Evolutionary conservation across 2,113 vertebrate species (phyloP).

Genomic region (Plestiodon gilberti): DNA sequence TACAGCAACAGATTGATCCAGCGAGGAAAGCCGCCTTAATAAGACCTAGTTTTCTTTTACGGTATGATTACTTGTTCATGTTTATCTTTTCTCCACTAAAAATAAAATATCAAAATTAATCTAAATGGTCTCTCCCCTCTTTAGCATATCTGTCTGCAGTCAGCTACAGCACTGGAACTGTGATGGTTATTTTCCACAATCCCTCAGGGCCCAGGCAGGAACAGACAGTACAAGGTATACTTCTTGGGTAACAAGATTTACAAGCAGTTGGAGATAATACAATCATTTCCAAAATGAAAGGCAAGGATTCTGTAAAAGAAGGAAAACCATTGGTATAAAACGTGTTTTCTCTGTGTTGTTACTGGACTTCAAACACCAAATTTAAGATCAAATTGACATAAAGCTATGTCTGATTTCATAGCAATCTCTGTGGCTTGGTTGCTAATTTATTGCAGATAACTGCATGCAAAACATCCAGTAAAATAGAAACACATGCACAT

Average conservation of each 20-base stretch:
- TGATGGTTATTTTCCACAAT: constrained; percentile 55
- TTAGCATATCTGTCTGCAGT: constrained; percentile 7
- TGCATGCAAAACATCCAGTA: not conserved
- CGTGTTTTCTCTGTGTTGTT: not conserved
- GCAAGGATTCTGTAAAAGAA: constrained; percentile 26
- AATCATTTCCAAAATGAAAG: constrained; percentile 44
- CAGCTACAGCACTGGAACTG: not conserved
- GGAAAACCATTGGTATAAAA: not conserved
- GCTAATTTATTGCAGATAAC: not conserved
- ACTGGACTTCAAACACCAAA: constrained; percentile 3
- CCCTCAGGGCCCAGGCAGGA: constrained; percentile 37
- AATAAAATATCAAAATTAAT: constrained; percentile 42
- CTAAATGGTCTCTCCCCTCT: constrained; percentile 31
- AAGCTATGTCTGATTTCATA: not conserved
- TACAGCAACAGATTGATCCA: constrained; percentile 32
- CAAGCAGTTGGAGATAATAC: constrained; percentile 53
- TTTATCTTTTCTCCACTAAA: constrained; percentile 30
- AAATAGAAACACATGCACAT: not conserved
- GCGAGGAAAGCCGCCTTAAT: constrained; percentile 20
- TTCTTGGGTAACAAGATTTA: constrained; percentile 59
- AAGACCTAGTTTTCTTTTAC: constrained; percentile 39
- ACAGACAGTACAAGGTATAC: constrained; percentile 55
- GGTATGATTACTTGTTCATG: constrained; percentile 32
- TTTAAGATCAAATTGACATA: constrained; percentile 13
- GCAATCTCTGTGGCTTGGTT: not conserved